phyloP scores from a whole-genome alignment of 64 coral and sea anemone species.

The Montipora cactus region DNA sequence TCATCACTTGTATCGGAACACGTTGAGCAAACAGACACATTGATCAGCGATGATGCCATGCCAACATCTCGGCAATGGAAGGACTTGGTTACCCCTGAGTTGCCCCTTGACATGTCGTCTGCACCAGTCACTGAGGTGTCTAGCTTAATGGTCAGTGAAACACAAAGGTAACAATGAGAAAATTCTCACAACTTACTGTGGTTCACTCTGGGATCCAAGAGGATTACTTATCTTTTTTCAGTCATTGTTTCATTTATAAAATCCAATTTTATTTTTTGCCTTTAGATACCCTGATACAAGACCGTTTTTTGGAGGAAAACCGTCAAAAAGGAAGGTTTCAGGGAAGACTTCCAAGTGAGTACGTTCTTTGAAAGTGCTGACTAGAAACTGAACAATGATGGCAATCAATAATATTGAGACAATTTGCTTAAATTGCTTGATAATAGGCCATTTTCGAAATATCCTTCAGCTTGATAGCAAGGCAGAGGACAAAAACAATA shows the following conservation, averaged over 20 bases:
- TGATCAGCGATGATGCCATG: background rate
- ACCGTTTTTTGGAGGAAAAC: conserved; percentile 10
- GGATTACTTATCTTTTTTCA: background rate
- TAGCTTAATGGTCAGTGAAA: background rate
- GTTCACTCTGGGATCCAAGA: background rate
- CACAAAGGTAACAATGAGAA: background rate
- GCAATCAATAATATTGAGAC: too few relatives aligned
- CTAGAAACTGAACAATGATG: too few relatives aligned
- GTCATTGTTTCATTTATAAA: background rate
- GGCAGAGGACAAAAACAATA: too few relatives aligned
- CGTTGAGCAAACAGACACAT: background rate
- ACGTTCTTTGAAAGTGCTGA: background rate
- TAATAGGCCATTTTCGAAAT: too few relatives aligned
- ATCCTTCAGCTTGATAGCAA: too few relatives aligned
- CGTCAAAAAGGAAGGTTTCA: background rate
- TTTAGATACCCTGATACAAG: conserved; percentile 4
- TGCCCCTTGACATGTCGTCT: conserved; percentile 23
- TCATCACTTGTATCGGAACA: background rate
- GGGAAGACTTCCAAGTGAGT: conserved; percentile 32
- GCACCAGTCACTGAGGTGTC: background rate
- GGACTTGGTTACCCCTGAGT: conserved; percentile 55
- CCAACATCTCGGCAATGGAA: conserved; percentile 44
- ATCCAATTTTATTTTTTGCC: background rate
- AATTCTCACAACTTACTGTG: background rate
- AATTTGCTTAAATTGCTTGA: too few relatives aligned